These are phyloP conservation scores for Zelostemma sp. DNA, from an alignment of 1,140 invertebrate species.

Conservation along the genomic window DNA sequence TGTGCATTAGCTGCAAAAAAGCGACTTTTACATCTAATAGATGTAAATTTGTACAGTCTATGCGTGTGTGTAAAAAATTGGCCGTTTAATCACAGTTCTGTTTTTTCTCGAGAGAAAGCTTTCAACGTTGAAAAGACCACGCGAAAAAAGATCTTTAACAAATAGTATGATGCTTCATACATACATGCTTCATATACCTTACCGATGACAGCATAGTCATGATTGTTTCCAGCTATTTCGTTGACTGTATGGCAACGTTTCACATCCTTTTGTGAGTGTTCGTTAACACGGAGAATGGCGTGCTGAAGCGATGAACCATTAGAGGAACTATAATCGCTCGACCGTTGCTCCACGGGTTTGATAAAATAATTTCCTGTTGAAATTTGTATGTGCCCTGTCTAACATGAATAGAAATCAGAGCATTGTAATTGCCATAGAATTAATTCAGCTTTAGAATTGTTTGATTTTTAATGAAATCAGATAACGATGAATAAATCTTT, in stretches of 20 bases:
- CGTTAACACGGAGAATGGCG: conserved; percentile 47
- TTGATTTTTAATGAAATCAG: conserved; percentile 8
- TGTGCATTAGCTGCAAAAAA: no score
- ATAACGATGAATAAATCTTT: not conserved
- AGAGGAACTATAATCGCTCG: conserved; percentile 53
- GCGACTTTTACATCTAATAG: no score
- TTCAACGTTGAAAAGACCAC: no score
- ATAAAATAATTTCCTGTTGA: conserved; percentile 75
- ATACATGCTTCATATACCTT: conserved; percentile 35
- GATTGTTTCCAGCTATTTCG: conserved; percentile 27
- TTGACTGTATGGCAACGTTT: conserved; percentile 36
- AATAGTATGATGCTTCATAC: no score
- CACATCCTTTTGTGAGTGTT: conserved; percentile 41
- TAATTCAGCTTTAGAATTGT: not conserved
- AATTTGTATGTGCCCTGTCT: conserved; percentile 77
- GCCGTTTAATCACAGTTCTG: no score
- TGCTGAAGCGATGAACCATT: conserved; percentile 57
- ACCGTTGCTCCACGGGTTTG: conserved; percentile 72
- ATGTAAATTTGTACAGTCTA: no score
- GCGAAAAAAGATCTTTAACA: no score
- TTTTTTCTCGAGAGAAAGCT: no score
- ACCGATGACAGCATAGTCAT: conserved; percentile 62
- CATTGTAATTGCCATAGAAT: conserved; percentile 6
- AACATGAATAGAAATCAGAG: conserved; percentile 50
- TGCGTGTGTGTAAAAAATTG: no score